Conservation (phyloP, 1,140 invertebrate genomes). For the Leptinotarsa lineolata region DNA sequence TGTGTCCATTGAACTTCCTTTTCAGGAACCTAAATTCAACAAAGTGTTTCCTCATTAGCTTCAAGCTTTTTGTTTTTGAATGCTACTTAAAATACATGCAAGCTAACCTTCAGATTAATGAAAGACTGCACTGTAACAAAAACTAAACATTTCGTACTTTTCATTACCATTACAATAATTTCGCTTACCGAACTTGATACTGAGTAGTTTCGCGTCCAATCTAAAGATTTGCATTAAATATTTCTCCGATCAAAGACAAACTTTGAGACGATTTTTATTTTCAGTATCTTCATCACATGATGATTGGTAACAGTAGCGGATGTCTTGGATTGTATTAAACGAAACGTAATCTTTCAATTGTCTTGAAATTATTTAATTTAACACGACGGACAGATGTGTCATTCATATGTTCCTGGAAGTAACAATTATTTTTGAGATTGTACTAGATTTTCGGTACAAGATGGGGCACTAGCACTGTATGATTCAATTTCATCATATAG, state of each 20-base stretch:
- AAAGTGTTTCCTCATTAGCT: too few relatives aligned
- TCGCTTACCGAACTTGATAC: constrained; percentile 10
- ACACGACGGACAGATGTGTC: neutral
- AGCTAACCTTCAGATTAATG: too few relatives aligned
- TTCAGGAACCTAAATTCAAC: too few relatives aligned
- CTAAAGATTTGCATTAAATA: constrained; percentile 4
- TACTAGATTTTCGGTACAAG: neutral
- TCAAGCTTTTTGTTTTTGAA: too few relatives aligned
- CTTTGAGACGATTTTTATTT: neutral
- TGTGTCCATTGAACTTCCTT: too few relatives aligned
- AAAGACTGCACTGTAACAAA: too few relatives aligned
- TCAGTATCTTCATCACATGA: neutral
- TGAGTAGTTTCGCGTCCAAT: constrained; percentile 4
- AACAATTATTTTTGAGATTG: neutral
- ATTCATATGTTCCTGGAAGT: constrained; percentile 5
- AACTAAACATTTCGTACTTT: too few relatives aligned
- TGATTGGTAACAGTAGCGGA: neutral
- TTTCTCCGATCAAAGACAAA: constrained; percentile 11
- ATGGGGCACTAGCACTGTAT: too few relatives aligned
- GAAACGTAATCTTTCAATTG: constrained; percentile 27
- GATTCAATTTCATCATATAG: too few relatives aligned
- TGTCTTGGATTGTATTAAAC: constrained; percentile 19
- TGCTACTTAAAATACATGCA: too few relatives aligned
- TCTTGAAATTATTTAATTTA: constrained; percentile 23
- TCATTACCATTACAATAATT: neutral